Conservation (phyloP, 2,888 invertebrate genomes). For the Nezara viridula region DNA sequence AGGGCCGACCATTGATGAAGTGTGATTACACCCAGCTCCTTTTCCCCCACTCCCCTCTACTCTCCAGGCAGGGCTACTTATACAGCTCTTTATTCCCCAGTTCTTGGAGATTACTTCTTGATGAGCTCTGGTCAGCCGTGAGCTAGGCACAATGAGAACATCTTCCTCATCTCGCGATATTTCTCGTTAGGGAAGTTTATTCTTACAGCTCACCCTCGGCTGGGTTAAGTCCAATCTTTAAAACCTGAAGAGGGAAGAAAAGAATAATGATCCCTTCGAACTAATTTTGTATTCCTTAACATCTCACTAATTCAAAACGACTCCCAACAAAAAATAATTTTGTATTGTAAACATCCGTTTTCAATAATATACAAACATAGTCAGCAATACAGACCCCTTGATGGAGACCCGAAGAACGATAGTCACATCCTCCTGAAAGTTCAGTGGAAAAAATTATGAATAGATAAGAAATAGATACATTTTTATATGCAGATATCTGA, state of each 20-base stretch:
- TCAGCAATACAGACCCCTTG: no score
- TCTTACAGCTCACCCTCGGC: neutral
- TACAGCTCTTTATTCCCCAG: constrained; percentile 11
- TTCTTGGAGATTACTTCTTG: constrained; percentile 2
- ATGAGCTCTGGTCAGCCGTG: neutral
- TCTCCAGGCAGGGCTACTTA: neutral
- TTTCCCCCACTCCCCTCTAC: neutral
- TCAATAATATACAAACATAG: no score
- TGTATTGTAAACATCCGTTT: no score
- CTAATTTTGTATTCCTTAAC: no score
- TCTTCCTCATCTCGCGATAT: neutral
- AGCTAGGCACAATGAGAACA: neutral
- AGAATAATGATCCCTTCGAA: neutral
- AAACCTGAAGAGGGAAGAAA: neutral
- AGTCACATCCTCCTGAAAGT: no score
- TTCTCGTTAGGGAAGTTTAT: constrained; percentile 21
- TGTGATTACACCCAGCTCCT: neutral
- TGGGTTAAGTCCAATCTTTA: neutral
- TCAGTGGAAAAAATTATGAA: no score
- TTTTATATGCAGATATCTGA: no score
- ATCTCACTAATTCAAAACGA: no score
- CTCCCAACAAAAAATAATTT: no score
- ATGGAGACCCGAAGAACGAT: no score
- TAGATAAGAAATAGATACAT: no score
- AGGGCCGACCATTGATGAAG: neutral